Evolutionary conservation across 2,797 vertebrate species (phyloP).

Genomic region (Chromobotia macracanthus): DNA sequence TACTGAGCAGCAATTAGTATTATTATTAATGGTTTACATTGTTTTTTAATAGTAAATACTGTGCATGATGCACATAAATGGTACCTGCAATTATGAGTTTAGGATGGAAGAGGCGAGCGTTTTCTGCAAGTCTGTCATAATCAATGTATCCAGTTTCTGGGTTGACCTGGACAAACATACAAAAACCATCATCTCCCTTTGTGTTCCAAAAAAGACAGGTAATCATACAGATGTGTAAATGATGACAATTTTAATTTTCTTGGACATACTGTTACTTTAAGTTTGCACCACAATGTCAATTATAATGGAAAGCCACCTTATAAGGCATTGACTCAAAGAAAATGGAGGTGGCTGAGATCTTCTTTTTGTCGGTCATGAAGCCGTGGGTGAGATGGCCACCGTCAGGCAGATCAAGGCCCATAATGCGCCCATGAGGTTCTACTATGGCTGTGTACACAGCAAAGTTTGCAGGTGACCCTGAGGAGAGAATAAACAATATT

Average conservation of each 20-base stretch:
- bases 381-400: conserved; percentile 96
- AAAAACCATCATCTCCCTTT: neutral
- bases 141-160: conserved; percentile 90
- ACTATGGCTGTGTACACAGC: conserved; percentile 92
- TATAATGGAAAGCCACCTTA: conserved; percentile 79
- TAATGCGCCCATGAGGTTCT: conserved; percentile 95
- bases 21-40: too few species aligned
- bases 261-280: neutral
- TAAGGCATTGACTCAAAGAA: conserved; percentile 99
- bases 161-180: conserved; percentile 79
- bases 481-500: neutral
- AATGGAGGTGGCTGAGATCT: conserved; percentile 94
- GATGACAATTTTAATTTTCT: neutral
- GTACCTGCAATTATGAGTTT: conserved; percentile 93
- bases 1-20: too few species aligned
- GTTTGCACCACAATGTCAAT: neutral
- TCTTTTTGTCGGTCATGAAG: conserved; percentile 98
- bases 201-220: neutral
- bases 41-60: neutral
- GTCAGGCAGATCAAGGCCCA: conserved; percentile 96
- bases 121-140: conserved; percentile 89
- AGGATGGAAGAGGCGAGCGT: conserved; percentile 90
- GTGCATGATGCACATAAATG: neutral
- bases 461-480: conserved; percentile 95
- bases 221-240: neutral